phyloP scores from a whole-genome alignment of 2,113 vertebrate species.

The Abramis brama region DNA sequence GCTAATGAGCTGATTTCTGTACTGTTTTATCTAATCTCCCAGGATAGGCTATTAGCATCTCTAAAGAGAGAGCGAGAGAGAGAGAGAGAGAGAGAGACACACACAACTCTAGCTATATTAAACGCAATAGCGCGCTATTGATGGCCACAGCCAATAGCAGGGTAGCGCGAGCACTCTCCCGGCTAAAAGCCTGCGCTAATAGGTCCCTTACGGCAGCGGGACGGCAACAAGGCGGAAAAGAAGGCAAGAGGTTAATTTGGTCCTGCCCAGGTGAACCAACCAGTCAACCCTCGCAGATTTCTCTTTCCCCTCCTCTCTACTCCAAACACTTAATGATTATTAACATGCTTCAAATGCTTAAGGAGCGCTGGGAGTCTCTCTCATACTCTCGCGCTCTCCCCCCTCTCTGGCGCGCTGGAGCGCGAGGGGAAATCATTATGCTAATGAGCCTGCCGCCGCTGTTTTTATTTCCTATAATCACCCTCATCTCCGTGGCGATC shows the following conservation, averaged over 20 bases:
- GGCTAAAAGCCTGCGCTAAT: slow-evolving; percentile 64
- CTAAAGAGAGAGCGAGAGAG: slow-evolving; percentile 52
- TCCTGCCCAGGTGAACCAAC: slow-evolving; percentile 86
- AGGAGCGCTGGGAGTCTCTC: slow-evolving; percentile 84
- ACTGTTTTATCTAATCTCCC: slow-evolving; percentile 63
- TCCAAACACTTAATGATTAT: slow-evolving; percentile 87
- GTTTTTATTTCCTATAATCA: slow-evolving; percentile 80
- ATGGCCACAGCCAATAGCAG: slow-evolving; percentile 57
- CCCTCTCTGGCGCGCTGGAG: slow-evolving; percentile 73
- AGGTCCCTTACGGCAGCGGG: slow-evolving; percentile 64
- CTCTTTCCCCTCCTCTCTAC: slow-evolving; percentile 78
- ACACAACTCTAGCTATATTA: slow-evolving; percentile 31
- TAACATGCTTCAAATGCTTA: slow-evolving; percentile 83
- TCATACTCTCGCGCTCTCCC: slow-evolving; percentile 71
- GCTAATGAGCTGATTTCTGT: slow-evolving; percentile 60
- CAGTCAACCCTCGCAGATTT: slow-evolving; percentile 43
- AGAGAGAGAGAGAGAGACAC: slow-evolving; percentile 16
- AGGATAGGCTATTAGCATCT: slow-evolving; percentile 62
- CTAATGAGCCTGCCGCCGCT: slow-evolving; percentile 66
- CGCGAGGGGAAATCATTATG: slow-evolving; percentile 68
- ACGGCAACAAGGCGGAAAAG: slow-evolving; percentile 54
- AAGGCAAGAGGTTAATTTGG: slow-evolving; percentile 81
- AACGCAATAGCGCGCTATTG: slow-evolving; percentile 49
- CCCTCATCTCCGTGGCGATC: slow-evolving; percentile 77
- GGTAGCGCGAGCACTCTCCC: slow-evolving; percentile 49